Conservation (phyloP, 2,113 vertebrate genomes). For the Heterocephalus glaber region DNA sequence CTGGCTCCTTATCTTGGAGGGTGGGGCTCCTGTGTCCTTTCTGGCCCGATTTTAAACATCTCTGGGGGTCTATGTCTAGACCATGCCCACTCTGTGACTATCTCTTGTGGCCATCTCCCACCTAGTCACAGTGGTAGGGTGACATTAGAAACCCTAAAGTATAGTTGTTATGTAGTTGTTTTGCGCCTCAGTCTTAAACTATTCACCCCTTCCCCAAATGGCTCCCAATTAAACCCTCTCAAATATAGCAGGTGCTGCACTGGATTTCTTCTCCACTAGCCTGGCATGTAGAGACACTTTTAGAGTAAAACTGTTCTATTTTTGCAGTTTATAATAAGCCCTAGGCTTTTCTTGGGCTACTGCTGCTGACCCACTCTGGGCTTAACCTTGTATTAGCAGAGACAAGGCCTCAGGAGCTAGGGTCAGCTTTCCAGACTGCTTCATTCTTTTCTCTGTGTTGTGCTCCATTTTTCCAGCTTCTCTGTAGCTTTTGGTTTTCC, state of each 20-base stretch:
- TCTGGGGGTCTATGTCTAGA: not conserved
- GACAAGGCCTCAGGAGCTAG: not conserved
- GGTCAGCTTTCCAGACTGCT: not conserved
- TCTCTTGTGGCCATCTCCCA: not conserved
- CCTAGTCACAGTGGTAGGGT: not conserved
- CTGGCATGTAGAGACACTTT: not conserved
- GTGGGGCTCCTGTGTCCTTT: not conserved
- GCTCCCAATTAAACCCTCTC: not conserved
- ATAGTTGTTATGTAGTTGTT: not conserved
- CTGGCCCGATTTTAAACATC: not conserved
- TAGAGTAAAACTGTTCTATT: not conserved
- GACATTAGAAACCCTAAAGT: not conserved
- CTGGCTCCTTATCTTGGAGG: not conserved
- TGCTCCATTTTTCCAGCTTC: not conserved
- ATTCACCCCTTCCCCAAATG: not conserved
- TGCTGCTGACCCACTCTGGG: too few relatives aligned
- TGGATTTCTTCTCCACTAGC: not conserved
- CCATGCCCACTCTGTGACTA: not conserved
- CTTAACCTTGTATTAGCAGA: not conserved
- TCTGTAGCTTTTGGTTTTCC: not conserved
- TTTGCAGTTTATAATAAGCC: not conserved
- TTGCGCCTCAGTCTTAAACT: not conserved
- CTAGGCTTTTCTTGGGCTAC: not conserved
- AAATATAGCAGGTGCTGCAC: not conserved
- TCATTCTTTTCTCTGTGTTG: not conserved